Conservation (phyloP, 2,888 invertebrate species). For the Strigamia maritima region DNA sequence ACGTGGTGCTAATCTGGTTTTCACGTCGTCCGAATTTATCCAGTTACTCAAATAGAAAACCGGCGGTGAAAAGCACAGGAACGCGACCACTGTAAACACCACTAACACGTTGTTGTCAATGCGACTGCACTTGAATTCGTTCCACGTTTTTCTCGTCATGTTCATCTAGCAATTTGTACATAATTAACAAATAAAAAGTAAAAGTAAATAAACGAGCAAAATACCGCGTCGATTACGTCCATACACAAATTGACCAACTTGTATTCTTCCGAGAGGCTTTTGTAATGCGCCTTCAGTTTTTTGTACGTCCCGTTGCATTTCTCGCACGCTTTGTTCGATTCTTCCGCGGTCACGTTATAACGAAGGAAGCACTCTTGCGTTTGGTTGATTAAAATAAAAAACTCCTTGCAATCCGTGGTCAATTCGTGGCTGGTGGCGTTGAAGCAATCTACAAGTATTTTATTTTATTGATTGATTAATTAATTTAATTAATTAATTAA, state of each 20-base stretch:
- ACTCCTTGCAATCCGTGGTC: background rate
- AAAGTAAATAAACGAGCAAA: slow-evolving; percentile 50
- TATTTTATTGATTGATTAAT: too few species aligned
- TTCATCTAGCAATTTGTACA: slow-evolving; percentile 63
- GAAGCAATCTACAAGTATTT: slow-evolving; percentile 42
- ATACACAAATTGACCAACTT: slow-evolving; percentile 63
- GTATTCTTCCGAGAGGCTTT: slow-evolving; percentile 56
- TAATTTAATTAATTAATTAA: too few species aligned
- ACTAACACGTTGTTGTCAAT: slow-evolving; percentile 59
- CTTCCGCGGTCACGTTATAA: background rate
- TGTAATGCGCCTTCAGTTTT: slow-evolving; percentile 60
- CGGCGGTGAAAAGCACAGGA: slow-evolving; percentile 58
- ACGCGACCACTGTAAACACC: slow-evolving; percentile 58
- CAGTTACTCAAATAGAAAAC: slow-evolving; percentile 59
- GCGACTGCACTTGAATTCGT: slow-evolving; percentile 59
- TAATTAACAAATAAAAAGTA: too few species aligned
- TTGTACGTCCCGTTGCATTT: slow-evolving; percentile 60
- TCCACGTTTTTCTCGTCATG: slow-evolving; percentile 63
- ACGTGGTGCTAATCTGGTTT: slow-evolving; percentile 45
- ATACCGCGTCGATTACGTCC: slow-evolving; percentile 67
- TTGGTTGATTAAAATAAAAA: background rate
- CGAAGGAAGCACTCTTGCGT: background rate
- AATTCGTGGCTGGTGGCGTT: background rate
- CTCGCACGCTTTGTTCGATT: slow-evolving; percentile 53
- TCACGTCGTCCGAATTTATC: slow-evolving; percentile 44